Evolutionary conservation across 2,888 invertebrate genomes (phyloP).

Genomic region (Trimorus sp.): DNA sequence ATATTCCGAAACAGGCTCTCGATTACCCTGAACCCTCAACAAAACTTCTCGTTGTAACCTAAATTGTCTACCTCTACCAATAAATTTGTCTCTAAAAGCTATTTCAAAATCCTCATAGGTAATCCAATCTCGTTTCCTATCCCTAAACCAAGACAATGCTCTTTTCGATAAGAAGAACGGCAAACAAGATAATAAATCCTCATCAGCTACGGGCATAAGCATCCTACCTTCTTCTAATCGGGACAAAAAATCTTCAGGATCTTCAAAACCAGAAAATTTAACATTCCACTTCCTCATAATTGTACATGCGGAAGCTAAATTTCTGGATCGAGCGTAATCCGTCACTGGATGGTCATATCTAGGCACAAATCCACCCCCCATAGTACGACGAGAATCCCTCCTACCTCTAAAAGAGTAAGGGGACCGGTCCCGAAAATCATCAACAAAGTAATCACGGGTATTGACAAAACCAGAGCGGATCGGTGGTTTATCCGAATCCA

Average conservation of each 20-base stretch:
- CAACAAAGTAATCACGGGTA: too few relatives aligned
- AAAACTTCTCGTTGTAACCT: not conserved
- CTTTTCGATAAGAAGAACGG: conserved; percentile 12
- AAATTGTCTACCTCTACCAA: not conserved
- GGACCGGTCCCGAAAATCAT: too few relatives aligned
- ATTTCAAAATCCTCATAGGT: not conserved
- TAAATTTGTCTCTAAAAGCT: too few relatives aligned
- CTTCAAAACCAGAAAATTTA: conserved; percentile 4
- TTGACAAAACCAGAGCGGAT: too few relatives aligned
- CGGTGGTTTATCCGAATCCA: too few relatives aligned
- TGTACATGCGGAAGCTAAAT: not conserved
- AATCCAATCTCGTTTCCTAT: not conserved
- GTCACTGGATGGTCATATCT: too few relatives aligned
- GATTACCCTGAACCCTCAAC: not conserved
- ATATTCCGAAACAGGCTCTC: not conserved
- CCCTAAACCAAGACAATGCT: conserved; percentile 10
- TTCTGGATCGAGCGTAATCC: not conserved
- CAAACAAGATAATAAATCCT: conserved; percentile 9
- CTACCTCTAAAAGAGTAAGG: too few relatives aligned
- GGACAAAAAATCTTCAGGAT: not conserved
- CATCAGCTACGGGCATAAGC: conserved; percentile 3
- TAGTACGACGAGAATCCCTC: too few relatives aligned
- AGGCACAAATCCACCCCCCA: too few relatives aligned
- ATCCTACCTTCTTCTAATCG: not conserved
- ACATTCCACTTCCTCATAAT: conserved; percentile 26